Conservation (phyloP, 2,113 vertebrate genomes). For the Cyprinus carpio region DNA sequence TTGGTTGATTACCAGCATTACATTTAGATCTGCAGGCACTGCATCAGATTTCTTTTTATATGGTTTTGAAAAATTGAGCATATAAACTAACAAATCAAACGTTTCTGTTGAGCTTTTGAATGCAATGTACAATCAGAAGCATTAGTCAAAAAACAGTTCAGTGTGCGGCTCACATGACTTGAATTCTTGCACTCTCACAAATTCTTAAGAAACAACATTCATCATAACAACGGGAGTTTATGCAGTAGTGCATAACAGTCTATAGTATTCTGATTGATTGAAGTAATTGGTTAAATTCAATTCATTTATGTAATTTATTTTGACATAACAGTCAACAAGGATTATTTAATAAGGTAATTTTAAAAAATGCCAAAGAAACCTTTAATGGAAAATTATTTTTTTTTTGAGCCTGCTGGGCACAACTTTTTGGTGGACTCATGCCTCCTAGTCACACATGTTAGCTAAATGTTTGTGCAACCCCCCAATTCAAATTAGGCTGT, state of each 20-base stretch:
- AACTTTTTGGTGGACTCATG: neutral
- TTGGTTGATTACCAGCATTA: neutral
- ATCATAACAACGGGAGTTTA: too few species aligned
- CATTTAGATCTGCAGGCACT: neutral
- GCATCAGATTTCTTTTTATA: neutral
- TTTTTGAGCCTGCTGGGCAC: neutral
- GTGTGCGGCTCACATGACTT: too few species aligned
- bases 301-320: too few species aligned
- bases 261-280: too few species aligned
- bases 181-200: too few species aligned
- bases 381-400: too few species aligned
- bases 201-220: too few species aligned
- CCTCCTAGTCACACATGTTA: constrained; percentile 17
- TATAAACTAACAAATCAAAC: too few species aligned
- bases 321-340: too few species aligned
- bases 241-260: too few species aligned
- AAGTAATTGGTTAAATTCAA: too few species aligned
- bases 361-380: too few species aligned
- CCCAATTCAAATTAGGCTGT: constrained; percentile 35
- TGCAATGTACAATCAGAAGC: neutral
- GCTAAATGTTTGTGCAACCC: constrained; percentile 36
- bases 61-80: neutral
- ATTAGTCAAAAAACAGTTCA: neutral
- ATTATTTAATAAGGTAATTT: neutral
- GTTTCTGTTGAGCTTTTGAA: neutral